Evolutionary conservation across 2,888 invertebrate species (phyloP), one percentile per base, ranked within the genome.

Genomic region (Tetheella fluctuosa): DNA sequence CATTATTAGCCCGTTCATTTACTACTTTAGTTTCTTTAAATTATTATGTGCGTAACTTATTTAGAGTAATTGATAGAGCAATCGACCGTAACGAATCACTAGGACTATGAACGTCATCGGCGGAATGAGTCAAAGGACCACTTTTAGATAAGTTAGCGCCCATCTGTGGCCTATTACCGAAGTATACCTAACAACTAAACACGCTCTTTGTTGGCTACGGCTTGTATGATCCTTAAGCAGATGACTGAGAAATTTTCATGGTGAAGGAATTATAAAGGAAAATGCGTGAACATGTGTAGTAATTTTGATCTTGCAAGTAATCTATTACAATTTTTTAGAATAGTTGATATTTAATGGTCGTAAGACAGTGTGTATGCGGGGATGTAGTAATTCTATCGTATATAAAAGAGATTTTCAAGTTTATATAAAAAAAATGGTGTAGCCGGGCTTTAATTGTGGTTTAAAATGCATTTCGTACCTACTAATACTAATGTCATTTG

Each of bases 161-260:
- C 52, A 59, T 59, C 63, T 59, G 37, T 42, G 64, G 58, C 61
- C 62, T 65, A 73, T 71, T 76, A 69, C 64, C 58, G 54, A 63
- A 59, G 61, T 63, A 60, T 62, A 64, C n/a, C n/a, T n/a, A n/a
- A 67, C 63, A 64, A 65, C 53, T 56, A 62, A 59, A 61, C 61
- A 61, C 59, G 58, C 58, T 66, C 65, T 70, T 64, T 68, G 63
- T 65, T 64, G 63, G 57, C 23, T 61, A 54, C 61, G 61, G 52
- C 53, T 53, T 57, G 39, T 54, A 28, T 56, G 60, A 39, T 63
- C 55, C 65, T 23, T 53, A 59, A 58, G 62, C 58, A 58, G 54
- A 65, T 71, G 67, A 71, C 58, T 73, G 67, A 70, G 20, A 37
- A 23, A 58, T 62, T 63, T 60, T 54, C 52, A 60, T 23, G 53